Conservation (phyloP, 2,797 vertebrate species). For the Pseudochirops corinnae region DNA sequence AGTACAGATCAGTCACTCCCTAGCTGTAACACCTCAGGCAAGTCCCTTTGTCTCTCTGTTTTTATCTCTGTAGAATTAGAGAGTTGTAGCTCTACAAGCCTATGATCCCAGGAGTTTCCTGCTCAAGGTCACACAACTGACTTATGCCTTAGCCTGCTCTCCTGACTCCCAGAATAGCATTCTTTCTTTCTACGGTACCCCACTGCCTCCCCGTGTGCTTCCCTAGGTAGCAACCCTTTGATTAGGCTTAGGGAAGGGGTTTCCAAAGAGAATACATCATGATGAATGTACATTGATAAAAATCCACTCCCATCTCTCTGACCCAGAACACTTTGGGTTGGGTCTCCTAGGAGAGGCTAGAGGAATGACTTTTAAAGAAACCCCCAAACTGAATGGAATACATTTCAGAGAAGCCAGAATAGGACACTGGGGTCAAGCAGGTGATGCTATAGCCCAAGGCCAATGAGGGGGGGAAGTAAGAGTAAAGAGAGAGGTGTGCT, state of each 20-base stretch:
- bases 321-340: background rate
- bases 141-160: background rate
- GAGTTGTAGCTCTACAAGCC: background rate
- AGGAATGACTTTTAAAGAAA: background rate
- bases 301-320: background rate
- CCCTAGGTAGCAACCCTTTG: background rate
- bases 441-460: background rate
- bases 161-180: background rate
- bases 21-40: background rate
- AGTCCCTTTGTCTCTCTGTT: background rate
- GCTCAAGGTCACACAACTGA: background rate
- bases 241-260: background rate
- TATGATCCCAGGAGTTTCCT: background rate
- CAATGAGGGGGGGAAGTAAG: background rate
- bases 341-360: background rate
- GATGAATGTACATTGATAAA: background rate
- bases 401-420: background rate
- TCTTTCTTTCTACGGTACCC: background rate
- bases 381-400: no score
- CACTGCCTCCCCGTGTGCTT: background rate
- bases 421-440: background rate
- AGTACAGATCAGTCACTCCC: background rate
- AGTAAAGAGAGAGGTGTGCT: background rate
- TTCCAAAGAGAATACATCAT: background rate
- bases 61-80: background rate